Conservation (phyloP, 2,888 invertebrate species). For the Cosmorhoe ocellata region DNA sequence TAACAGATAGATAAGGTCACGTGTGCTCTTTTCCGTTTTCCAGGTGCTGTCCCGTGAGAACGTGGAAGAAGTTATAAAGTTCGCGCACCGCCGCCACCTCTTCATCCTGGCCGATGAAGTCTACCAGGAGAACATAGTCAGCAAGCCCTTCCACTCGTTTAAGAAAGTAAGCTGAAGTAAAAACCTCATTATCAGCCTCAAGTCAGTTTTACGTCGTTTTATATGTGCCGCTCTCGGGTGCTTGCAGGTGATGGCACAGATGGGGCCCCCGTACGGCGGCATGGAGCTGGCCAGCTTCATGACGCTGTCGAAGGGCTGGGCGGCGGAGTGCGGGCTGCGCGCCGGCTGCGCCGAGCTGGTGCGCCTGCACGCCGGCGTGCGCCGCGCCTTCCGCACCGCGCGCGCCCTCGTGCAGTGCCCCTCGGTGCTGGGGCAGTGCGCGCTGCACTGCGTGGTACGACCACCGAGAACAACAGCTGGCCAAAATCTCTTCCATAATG, state of each 20-base stretch:
- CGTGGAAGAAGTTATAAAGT: conserved; percentile 94
- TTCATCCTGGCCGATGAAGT: conserved; percentile 96
- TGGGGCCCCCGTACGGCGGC: conserved; percentile 92
- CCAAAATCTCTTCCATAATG: too few relatives aligned
- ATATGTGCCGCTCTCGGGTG: too few relatives aligned
- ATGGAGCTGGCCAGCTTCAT: conserved; percentile 97
- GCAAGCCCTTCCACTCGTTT: conserved; percentile 94
- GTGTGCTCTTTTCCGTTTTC: too few relatives aligned
- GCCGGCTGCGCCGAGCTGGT: conserved; percentile 95
- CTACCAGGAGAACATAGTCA: conserved; percentile 96
- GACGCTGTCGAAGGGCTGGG: conserved; percentile 96
- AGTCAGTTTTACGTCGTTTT: too few relatives aligned
- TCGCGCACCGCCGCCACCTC: conserved; percentile 93
- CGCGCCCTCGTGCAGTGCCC: conserved; percentile 95
- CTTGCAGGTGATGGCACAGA: conserved; percentile 87
- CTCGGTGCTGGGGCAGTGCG: conserved; percentile 94
- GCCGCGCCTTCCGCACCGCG: conserved; percentile 89
- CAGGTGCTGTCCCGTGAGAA: conserved; percentile 91
- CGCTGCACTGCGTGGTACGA: conserved; percentile 87
- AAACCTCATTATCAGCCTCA: neutral
- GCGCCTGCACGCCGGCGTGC: conserved; percentile 90
- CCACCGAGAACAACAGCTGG: too few relatives aligned
- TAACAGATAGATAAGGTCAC: too few relatives aligned
- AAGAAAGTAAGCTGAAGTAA: conserved; percentile 89
- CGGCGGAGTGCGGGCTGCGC: conserved; percentile 95